Conservation (phyloP, 2,888 invertebrate species). For the Iselma pallidipennis region DNA sequence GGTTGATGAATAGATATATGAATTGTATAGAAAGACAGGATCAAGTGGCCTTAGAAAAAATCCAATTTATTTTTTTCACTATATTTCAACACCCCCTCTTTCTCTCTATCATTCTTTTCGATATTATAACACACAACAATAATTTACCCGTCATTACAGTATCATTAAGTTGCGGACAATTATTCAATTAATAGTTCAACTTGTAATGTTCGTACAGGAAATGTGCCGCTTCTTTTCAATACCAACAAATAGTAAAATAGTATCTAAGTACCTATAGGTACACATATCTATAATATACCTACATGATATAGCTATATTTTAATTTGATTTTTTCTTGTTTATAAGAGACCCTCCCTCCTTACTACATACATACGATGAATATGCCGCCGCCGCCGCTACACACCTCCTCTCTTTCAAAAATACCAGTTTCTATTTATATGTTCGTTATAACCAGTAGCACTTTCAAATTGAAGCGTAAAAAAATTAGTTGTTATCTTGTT, state of each 20-base stretch:
- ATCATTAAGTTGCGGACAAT: conserved; percentile 28
- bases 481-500: conserved; percentile 46
- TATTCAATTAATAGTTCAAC: too few relatives aligned
- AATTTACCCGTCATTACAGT: not conserved
- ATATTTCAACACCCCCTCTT: conserved; percentile 3
- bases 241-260: too few relatives aligned
- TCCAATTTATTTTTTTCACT: conserved; percentile 51
- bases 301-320: conserved; percentile 52
- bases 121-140: not conserved
- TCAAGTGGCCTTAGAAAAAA: conserved; percentile 43
- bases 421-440: too few relatives aligned
- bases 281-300: conserved; percentile 25
- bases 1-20: not conserved
- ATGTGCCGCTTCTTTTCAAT: conserved; percentile 13
- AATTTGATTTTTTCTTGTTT: conserved; percentile 51
- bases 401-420: too few relatives aligned
- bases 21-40: conserved; percentile 28
- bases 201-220: too few relatives aligned
- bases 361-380: too few relatives aligned
- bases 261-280: too few relatives aligned
- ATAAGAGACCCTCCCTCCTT: conserved; percentile 21
- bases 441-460: conserved; percentile 50
- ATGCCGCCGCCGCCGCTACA: too few relatives aligned
- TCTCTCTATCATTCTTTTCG: not conserved
- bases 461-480: conserved; percentile 53